Base-by-base conservation (phyloP, 2,888 invertebrate species). In the Archips xylosteana region DNA sequence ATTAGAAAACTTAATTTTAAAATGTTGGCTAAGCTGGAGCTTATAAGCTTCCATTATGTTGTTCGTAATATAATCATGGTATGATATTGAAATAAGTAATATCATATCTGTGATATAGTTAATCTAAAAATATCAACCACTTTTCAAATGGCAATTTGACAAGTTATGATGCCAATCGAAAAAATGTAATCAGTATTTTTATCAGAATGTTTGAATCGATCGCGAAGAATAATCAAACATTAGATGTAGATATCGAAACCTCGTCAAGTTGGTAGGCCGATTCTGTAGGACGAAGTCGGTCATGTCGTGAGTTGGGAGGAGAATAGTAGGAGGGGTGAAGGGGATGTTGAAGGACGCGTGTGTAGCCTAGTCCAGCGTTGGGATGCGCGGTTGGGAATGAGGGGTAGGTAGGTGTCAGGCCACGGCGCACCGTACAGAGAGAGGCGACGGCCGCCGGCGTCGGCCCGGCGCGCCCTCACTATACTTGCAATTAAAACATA, bases 41-140 rank as follows among this genome's bases (percentile, higher is more conserved):
- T 78, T 75, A 75, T 76, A 80, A 80, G 83, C 83, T 85, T 84
- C 78, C 77, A 76, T 78, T 81, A 77, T 78, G 75, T 80, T 78
- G 75, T 65, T 78, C 76, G 36, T 75, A 75, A 64, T 74, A 64
- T 75, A 75, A 67, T 74, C 76, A 78, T 78, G 72, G 75, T 80
- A 76, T 78, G 78, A 76, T 79, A 76, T 81, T 80, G 75, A 76
- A 79, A 78, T 77, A 80, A 78, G 80, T 78, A 81, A 77, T 81
- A 80, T 79, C 81, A 82, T 83, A 81, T 78, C 81, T 82, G 83
- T 81, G 82, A 82, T 83, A 82, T 80, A 80, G 45, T 68, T 73
- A 74, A 66, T 75, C 67, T 73, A 69, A 75, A 70, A 54, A 62
- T 70, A 71, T 76, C 39, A n/a, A 54, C 60, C 45, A 62, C 39